These are phyloP conservation scores for Hemitrygon akajei DNA, from an alignment of 2,797 vertebrate genomes.

Conservation along the genomic window DNA sequence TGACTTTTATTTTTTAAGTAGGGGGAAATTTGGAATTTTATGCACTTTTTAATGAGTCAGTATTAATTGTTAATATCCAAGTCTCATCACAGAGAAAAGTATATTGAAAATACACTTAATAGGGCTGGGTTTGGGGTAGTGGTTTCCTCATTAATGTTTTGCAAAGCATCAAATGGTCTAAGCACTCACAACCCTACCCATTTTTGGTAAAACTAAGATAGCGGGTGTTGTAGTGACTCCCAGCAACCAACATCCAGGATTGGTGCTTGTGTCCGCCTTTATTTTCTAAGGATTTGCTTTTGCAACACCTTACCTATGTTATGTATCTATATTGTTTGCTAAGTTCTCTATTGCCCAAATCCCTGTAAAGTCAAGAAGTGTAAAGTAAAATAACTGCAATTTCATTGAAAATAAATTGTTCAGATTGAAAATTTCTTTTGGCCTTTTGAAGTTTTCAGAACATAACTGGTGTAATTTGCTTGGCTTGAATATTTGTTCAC, in stretches of 20 bases:
- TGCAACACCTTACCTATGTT: not conserved
- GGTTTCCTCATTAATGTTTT: not conserved
- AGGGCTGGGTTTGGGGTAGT: not conserved
- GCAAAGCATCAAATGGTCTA: not conserved
- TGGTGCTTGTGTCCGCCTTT: constrained; percentile 29
- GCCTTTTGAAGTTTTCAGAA: not conserved
- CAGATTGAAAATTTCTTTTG: not conserved
- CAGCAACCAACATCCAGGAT: not conserved
- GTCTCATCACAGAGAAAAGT: not conserved
- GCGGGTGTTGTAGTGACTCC: not conserved
- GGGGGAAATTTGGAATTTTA: not conserved
- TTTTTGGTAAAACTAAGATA: not conserved
- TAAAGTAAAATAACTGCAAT: constrained; percentile 26
- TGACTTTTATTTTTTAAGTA: not conserved
- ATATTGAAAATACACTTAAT: not conserved
- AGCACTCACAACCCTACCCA: not conserved
- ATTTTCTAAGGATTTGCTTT: constrained; percentile 6
- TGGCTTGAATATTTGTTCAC: not conserved
- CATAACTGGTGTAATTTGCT: not conserved
- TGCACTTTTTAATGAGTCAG: not conserved
- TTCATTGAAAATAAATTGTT: constrained; percentile 32
- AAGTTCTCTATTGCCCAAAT: constrained; percentile 33
- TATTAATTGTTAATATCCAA: not conserved
- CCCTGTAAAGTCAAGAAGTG: constrained; percentile 18
- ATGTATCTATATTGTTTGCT: constrained; percentile 3